Base-by-base conservation (phyloP, 1,140 invertebrate species). In the Prorops nasuta region DNA sequence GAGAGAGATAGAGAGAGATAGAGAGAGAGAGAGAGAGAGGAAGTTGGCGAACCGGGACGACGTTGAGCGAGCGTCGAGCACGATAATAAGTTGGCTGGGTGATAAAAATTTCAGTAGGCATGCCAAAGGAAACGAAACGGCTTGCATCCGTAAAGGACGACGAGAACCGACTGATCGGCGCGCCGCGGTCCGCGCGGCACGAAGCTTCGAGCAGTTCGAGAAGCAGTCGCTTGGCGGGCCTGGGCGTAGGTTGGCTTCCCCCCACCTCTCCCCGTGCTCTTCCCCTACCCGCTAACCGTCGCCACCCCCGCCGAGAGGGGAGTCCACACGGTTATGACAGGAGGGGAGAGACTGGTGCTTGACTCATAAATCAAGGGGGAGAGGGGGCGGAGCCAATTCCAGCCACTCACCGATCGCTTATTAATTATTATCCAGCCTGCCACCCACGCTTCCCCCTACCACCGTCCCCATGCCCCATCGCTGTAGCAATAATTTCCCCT, bases 351-450 rank as follows among this genome's bases (percentile, higher is more conserved):
- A n/a, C n/a, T 73, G 75, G 72, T 65, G 67, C 75, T n/a, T n/a
- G 67, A 66, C 75, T 76, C 73, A 76, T 76, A 76, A 78, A 76
- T 76, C 73, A 72, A 69, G 68, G 64, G 59, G 54, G 55, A 51
- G 64, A 49, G 60, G 58, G 49, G 69, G 72, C 74, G 72, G 66
- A 57, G 67, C 63, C 41, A 59, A 28, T 32, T 31, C 55, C 61
- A 74, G 56, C 75, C 75, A 77, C 68, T 76, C 75, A 76, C 64
- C 67, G 67, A 35, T 66, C 62, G 55, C 56, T 76, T 76, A 77
- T 77, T 76, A 76, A 77, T 77, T 77, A 76, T 77, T 74, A 74
- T 74, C 64, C 54, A 43, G 52, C 18, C 39, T 31, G 15, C 31
- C 45, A 55, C 55, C 59, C 48, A 56, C 50, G 37, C 49, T 38